Conservation (phyloP, 1,140 invertebrate genomes). For the Heliconius hewitsoni region DNA sequence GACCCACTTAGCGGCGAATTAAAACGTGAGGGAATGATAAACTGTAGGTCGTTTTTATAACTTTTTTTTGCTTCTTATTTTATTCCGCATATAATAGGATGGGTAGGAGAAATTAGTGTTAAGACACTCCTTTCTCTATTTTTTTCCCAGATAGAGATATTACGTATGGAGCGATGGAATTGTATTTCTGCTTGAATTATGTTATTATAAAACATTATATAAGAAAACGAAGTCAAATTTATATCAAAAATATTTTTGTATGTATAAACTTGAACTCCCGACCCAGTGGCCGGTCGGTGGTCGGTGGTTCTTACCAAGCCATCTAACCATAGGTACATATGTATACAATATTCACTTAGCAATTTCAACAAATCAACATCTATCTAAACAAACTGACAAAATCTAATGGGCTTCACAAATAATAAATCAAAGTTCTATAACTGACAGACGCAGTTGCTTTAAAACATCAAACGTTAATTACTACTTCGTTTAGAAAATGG, state of each 20-base stretch:
- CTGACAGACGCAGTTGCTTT: constrained; percentile 42
- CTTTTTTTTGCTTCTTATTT: not conserved
- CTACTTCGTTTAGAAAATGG: constrained; percentile 43
- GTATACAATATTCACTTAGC: not conserved
- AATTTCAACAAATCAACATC: not conserved
- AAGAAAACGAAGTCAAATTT: too few species aligned
- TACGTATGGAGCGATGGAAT: not conserved
- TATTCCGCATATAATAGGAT: not conserved
- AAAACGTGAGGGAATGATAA: not conserved
- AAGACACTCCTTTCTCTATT: not conserved
- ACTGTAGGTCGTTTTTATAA: not conserved
- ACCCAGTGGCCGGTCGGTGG: too few species aligned
- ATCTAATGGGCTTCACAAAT: constrained; percentile 13
- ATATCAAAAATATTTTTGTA: too few species aligned
- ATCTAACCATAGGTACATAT: not conserved
- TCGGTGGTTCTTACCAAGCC: not conserved
- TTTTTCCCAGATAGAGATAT: not conserved
- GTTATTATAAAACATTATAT: too few species aligned
- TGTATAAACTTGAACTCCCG: too few species aligned
- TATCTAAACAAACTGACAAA: constrained; percentile 12
- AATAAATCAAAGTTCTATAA: constrained; percentile 52
- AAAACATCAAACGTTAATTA: constrained; percentile 56
- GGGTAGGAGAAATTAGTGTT: not conserved
- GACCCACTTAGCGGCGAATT: not conserved
- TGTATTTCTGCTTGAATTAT: too few species aligned